Percentiles rank a stretch among this genome's conserved stretches.
These are phyloP conservation scores for Vandiemenella viatica DNA, from an alignment of 2,888 invertebrate genomes.

Conservation along the genomic window DNA sequence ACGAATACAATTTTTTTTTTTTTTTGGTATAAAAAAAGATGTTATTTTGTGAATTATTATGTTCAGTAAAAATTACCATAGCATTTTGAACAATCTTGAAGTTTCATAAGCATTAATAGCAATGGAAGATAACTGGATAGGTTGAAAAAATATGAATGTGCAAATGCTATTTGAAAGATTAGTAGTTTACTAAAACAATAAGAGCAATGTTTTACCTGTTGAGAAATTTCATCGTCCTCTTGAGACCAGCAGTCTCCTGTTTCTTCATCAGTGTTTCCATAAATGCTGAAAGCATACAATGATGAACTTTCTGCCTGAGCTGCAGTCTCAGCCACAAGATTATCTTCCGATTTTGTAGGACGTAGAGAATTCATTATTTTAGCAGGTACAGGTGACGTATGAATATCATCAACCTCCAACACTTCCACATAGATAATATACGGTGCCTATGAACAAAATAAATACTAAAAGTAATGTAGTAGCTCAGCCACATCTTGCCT, in stretches of 20 bases:
- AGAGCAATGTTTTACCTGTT: conserved; percentile 47
- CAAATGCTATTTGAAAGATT: not conserved
- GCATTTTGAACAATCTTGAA: no score
- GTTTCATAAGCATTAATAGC: no score
- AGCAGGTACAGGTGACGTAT: conserved; percentile 73
- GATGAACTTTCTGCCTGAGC: conserved; percentile 28
- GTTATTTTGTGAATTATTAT: no score
- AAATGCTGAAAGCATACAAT: conserved; percentile 35
- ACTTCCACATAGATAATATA: conserved; percentile 98
- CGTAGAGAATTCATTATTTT: conserved; percentile 75
- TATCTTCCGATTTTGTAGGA: conserved; percentile 90
- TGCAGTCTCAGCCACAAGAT: conserved; percentile 37
- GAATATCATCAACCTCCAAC: conserved; percentile 68
- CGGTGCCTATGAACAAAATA: conserved; percentile 50
- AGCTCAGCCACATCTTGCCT: no score
- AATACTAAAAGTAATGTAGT: no score
- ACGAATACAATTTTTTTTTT: no score
- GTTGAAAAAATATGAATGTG: not conserved
- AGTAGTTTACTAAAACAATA: no score
- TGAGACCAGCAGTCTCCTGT: conserved; percentile 82
- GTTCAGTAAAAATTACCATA: no score
- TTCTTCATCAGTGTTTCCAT: conserved; percentile 37
- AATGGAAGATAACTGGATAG: not conserved
- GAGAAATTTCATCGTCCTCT: conserved; percentile 86
- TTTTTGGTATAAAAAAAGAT: no score